These are phyloP conservation scores for Hypsibius dujardini DNA, from an alignment of 1,140 invertebrate species.

Conservation along the genomic window DNA sequence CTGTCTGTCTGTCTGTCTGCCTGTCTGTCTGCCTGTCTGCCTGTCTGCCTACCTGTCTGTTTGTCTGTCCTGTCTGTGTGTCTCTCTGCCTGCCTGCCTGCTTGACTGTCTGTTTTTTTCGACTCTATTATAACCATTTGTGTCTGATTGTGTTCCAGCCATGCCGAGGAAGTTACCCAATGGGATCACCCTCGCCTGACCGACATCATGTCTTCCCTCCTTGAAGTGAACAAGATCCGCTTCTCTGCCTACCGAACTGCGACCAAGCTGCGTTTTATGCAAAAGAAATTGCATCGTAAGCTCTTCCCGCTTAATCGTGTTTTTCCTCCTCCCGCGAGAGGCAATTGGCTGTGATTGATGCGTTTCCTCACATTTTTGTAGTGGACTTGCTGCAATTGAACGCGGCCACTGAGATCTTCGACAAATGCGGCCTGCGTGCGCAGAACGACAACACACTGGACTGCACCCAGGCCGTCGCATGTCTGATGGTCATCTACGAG, in stretches of 20 bases:
- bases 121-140: slow-evolving; percentile 21
- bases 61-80: slow-evolving; percentile 14
- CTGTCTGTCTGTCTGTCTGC: slow-evolving; percentile 19
- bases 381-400: slow-evolving; percentile 68
- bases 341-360: background rate
- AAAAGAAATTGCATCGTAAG: slow-evolving; percentile 41
- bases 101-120: slow-evolving; percentile 9
- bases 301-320: slow-evolving; percentile 21
- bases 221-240: slow-evolving; percentile 84
- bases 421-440: slow-evolving; percentile 71
- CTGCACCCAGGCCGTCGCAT: slow-evolving; percentile 82
- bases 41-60: slow-evolving; percentile 2
- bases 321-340: slow-evolving; percentile 5
- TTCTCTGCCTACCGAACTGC: slow-evolving; percentile 97
- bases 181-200: slow-evolving; percentile 88
- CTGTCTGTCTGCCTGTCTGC: slow-evolving; percentile 23
- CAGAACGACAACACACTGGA: slow-evolving; percentile 86
- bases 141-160: slow-evolving; percentile 68
- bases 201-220: slow-evolving; percentile 68
- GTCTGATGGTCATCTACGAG: slow-evolving; percentile 73
- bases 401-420: slow-evolving; percentile 70
- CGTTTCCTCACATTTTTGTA: slow-evolving; percentile 37
- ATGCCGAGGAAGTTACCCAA: slow-evolving; percentile 37
- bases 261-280: slow-evolving; percentile 86
- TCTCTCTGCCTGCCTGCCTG: too few species aligned